These are phyloP conservation scores for Danio kyathit DNA, from an alignment of 2,797 vertebrate species.

Conservation along the genomic window DNA sequence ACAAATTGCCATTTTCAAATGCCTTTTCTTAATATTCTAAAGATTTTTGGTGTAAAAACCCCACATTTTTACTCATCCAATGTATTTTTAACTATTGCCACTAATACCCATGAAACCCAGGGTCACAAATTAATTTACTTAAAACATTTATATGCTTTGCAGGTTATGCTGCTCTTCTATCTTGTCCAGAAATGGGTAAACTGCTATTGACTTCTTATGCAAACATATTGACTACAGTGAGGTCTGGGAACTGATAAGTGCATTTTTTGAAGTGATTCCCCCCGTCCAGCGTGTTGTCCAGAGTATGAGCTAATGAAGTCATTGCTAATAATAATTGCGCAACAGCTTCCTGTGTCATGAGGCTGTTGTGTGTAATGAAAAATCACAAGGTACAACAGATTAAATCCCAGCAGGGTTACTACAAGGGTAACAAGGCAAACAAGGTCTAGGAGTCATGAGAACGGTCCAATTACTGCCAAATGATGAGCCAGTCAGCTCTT, in stretches of 20 bases:
- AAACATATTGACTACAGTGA: neutral
- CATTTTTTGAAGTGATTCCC: too few relatives aligned
- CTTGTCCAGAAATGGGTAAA: constrained; percentile 13
- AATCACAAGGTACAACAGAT: constrained; percentile 58
- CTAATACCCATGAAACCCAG: too few relatives aligned
- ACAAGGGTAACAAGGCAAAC: constrained; percentile 52
- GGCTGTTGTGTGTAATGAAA: constrained; percentile 51
- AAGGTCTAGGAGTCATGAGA: constrained; percentile 53
- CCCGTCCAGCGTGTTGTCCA: neutral
- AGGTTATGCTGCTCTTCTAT: constrained; percentile 33
- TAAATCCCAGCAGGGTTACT: constrained; percentile 53
- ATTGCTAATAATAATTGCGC: constrained; percentile 30
- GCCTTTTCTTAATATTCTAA: neutral
- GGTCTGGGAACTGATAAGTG: neutral
- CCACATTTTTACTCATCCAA: too few relatives aligned
- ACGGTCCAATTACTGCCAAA: constrained; percentile 65
- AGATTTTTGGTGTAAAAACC: too few relatives aligned
- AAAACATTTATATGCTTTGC: neutral
- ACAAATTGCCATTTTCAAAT: too few relatives aligned
- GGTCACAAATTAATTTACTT: too few relatives aligned
- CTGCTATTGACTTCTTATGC: neutral
- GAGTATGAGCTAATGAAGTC: constrained; percentile 10
- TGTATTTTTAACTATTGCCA: too few relatives aligned
- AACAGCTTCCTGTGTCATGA: constrained; percentile 42
- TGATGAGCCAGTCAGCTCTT: constrained; percentile 32